Evolutionary conservation across 2,113 vertebrate species (phyloP), one percentile per base, ranked within the genome.

Genomic region (Anolis sagrei): DNA sequence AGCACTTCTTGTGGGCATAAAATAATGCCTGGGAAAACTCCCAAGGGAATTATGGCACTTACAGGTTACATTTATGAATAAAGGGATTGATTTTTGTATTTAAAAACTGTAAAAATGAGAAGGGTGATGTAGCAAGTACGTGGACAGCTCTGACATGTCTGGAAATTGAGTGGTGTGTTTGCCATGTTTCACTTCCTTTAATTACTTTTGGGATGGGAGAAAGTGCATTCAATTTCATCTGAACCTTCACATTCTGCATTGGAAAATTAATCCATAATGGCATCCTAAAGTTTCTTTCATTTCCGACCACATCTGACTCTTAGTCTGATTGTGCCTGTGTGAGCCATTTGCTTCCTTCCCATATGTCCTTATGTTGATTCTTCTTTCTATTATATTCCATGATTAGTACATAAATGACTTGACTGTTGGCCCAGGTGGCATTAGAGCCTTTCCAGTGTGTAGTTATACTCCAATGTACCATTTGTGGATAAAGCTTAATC

Each of bases 1-100:
- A 94, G 95, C 93, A 91, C 95, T 95, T 96, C 94, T 95, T 94
- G 91, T 93, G 93, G 94, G 91, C 93, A 93, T 95, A 95, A 96
- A 96, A 96, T 94, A 94, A 96, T 96, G 91, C 89, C 90, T 91
- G 81, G 89, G 89, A 90, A 93, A 95, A 95, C 84, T 95, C 95
- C 94, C 94, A 82, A 77, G 90, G 92, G 91, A 90, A 82, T 83
- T 89, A 82, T 93, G 92, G 95, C 94, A 95, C 95, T 96, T 96
- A 95, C 90, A 89, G 93, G 92, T 93, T 95, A 89, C 92, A 90
- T 93, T 96, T 96, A 94, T 95, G 93, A 95, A 95, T 95, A 92
- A 93, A 89, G 80, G 91, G 93, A 95, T 95, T 96, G 93, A 95
- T 95, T 95, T 94, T 95, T 95, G 91, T 95, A 95, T 95, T 76